A percentile compares a stretch with the other conserved stretches of the same genome.
Conservation (phyloP, 1,140 invertebrate genomes). For the Plutomurus gul region DNA sequence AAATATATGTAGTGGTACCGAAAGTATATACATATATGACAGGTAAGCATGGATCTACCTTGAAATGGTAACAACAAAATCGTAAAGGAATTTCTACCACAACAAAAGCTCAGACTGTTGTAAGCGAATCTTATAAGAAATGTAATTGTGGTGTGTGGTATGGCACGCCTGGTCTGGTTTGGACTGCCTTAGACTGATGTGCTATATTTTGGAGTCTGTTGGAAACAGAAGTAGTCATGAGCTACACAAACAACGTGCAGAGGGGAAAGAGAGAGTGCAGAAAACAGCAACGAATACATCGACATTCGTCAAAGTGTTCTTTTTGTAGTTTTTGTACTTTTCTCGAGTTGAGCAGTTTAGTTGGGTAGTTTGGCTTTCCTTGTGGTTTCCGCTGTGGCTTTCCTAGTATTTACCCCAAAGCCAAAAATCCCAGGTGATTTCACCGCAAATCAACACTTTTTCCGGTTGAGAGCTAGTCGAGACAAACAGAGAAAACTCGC, state of each 20-base stretch:
- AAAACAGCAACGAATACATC: slow-evolving; percentile 5
- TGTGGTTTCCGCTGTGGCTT: slow-evolving; percentile 12
- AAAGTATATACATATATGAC: too few species aligned
- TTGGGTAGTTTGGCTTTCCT: background rate
- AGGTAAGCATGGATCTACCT: too few species aligned
- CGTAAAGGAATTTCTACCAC: too few species aligned
- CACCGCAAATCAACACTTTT: slow-evolving; percentile 35
- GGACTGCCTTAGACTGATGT: background rate
- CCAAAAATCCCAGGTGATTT: slow-evolving; percentile 33
- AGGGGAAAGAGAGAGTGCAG: background rate
- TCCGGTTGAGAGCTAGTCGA: background rate
- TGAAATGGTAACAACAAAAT: too few species aligned
- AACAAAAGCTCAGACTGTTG: too few species aligned
- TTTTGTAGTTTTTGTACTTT: background rate
- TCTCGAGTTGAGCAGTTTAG: slow-evolving; percentile 5
- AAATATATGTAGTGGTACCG: too few species aligned
- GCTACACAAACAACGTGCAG: slow-evolving; percentile 1
- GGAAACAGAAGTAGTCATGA: slow-evolving; percentile 8
- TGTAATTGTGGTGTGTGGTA: too few species aligned
- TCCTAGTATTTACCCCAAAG: slow-evolving; percentile 26
- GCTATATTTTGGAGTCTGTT: background rate
- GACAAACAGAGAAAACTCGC: background rate
- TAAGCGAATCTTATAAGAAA: too few species aligned
- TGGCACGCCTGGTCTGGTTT: slow-evolving; percentile 1
- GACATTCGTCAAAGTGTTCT: slow-evolving; percentile 23